phyloP scores from a whole-genome alignment of 2,797 vertebrate genomes.

The Dromococcyx pavoninus region DNA sequence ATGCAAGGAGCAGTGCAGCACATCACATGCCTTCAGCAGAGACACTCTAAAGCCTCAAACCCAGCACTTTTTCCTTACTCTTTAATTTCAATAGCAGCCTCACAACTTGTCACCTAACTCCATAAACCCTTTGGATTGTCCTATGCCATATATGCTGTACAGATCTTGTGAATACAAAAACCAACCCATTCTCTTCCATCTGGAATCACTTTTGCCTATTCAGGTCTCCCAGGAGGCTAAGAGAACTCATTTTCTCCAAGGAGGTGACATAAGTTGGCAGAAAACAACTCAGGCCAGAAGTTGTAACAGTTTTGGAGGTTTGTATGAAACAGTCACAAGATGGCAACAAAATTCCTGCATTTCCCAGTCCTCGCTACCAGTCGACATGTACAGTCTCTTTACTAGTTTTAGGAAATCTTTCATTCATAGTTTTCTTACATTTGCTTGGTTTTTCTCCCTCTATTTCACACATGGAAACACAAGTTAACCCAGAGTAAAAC shows the following conservation, averaged over 20 bases:
- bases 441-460: background rate
- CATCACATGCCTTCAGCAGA: background rate
- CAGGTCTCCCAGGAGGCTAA: background rate
- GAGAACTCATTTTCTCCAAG: background rate
- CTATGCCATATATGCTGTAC: rapidly evolving
- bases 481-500: background rate
- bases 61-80: background rate
- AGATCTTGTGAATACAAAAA: background rate
- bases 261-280: background rate
- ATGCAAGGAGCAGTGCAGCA: background rate
- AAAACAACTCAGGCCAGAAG: background rate
- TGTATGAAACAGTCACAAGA: background rate
- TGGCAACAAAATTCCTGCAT: background rate
- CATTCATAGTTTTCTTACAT: background rate
- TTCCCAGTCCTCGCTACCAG: background rate
- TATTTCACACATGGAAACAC: background rate
- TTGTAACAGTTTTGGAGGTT: background rate
- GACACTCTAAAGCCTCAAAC: background rate
- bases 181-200: background rate
- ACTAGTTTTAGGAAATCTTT: background rate
- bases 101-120: background rate
- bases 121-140: background rate
- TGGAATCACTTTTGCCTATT: background rate
- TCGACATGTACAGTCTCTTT: background rate
- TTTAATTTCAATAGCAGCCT: background rate